These are phyloP conservation scores for Heliconius melpomene DNA, from an alignment of 1,140 invertebrate genomes.

Conservation along the genomic window DNA sequence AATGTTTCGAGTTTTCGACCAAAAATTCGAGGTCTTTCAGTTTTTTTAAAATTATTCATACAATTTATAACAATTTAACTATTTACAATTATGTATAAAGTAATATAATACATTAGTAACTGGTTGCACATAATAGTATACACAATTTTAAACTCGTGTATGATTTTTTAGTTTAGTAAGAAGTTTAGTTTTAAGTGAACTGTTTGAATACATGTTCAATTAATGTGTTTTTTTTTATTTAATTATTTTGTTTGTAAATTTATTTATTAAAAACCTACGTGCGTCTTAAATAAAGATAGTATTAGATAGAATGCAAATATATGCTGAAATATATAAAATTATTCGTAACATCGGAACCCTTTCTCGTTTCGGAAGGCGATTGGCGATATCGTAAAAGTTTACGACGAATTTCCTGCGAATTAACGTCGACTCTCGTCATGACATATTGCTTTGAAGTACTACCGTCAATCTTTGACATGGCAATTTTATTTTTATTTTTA, in stretches of 20 bases:
- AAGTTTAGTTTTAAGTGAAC: too few species aligned
- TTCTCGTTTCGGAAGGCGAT: slow-evolving; percentile 52
- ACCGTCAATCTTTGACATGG: not conserved
- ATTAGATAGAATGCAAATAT: not conserved
- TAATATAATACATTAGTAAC: too few species aligned
- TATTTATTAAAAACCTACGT: not conserved
- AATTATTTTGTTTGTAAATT: not conserved
- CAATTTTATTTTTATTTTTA: not conserved
- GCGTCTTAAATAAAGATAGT: not conserved
- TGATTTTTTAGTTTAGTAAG: too few species aligned
- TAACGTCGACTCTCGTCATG: slow-evolving; percentile 49
- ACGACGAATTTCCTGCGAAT: slow-evolving; percentile 57
- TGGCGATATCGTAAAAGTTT: slow-evolving; percentile 59
- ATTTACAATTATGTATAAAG: not conserved
- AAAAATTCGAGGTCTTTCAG: too few species aligned
- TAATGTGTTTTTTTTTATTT: too few species aligned
- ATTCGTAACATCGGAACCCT: slow-evolving; percentile 39
- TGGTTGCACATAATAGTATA: too few species aligned
- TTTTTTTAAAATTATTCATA: too few species aligned
- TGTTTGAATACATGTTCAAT: too few species aligned
- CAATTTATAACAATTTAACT: not conserved
- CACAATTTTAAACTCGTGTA: too few species aligned
- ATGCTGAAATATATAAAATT: slow-evolving; percentile 9
- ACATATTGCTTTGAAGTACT: slow-evolving; percentile 42
- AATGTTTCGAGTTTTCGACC: too few species aligned